Conservation (phyloP, 2,113 vertebrate species). For the Cyanocitta stelleri region DNA sequence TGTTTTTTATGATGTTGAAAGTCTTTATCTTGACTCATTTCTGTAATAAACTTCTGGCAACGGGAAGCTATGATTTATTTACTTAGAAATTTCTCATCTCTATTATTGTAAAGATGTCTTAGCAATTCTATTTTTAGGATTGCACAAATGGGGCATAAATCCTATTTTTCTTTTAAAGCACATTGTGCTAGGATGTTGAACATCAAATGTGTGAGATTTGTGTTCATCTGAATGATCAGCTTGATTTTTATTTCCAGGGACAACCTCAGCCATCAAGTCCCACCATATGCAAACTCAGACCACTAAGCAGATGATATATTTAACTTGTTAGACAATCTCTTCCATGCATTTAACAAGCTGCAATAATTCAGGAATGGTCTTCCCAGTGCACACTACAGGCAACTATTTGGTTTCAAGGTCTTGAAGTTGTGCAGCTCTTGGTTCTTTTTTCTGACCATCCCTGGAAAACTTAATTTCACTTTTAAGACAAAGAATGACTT, state of each 20-base stretch:
- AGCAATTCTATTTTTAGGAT: constrained; percentile 27
- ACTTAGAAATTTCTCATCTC: constrained; percentile 34
- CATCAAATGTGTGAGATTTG: background rate
- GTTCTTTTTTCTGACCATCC: background rate
- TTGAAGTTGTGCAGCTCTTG: background rate
- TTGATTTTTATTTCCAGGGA: background rate
- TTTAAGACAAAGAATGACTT: background rate
- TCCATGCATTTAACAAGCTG: background rate
- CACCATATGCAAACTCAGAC: background rate
- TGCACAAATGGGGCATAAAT: constrained; percentile 22
- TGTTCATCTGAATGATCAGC: background rate
- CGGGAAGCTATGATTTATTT: background rate
- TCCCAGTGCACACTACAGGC: background rate
- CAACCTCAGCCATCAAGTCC: background rate
- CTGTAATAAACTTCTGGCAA: constrained; percentile 32
- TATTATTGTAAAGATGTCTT: constrained; percentile 26
- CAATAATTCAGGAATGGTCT: background rate
- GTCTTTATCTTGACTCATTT: constrained; percentile 24
- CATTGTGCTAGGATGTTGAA: background rate
- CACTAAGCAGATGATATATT: background rate
- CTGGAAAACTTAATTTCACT: background rate
- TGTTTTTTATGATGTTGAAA: constrained; percentile 7
- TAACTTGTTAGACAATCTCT: background rate
- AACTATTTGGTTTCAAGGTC: background rate
- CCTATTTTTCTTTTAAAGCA: constrained; percentile 1